These are phyloP conservation scores for Catocala nupta DNA, from an alignment of 2,888 invertebrate genomes.

Conservation along the genomic window DNA sequence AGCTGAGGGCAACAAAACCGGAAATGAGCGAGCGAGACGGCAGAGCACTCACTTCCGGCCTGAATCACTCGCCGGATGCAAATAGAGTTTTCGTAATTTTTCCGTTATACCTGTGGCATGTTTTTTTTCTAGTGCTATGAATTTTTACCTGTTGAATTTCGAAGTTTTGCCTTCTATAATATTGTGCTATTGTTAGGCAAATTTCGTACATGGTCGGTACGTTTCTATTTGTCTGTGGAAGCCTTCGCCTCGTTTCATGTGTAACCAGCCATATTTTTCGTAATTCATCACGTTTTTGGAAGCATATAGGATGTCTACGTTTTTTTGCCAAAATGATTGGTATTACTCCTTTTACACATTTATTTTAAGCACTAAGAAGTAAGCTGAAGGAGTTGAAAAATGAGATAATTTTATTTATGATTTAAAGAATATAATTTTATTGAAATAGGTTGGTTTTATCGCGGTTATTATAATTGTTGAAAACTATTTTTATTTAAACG, in stretches of 20 bases:
- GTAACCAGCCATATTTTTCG: conserved; percentile 20
- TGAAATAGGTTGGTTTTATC: too few species aligned
- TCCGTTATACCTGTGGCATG: conserved; percentile 48
- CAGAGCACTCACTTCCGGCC: conserved; percentile 56
- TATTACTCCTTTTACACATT: too few species aligned
- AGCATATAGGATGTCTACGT: too few species aligned
- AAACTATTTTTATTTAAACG: too few species aligned
- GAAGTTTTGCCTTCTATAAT: conserved; percentile 24
- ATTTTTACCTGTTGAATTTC: conserved; percentile 62
- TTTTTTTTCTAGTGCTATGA: conserved; percentile 37
- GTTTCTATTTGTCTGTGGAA: neutral
- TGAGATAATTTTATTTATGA: too few species aligned
- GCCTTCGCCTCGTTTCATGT: conserved; percentile 37
- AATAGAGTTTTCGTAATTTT: conserved; percentile 67
- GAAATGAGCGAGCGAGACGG: conserved; percentile 59
- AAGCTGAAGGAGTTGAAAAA: too few species aligned
- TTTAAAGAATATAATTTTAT: too few species aligned
- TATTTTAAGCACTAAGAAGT: too few species aligned
- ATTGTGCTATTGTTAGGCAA: neutral
- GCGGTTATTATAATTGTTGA: too few species aligned
- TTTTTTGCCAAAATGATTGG: too few species aligned
- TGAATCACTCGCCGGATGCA: conserved; percentile 65
- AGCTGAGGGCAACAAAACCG: conserved; percentile 35
- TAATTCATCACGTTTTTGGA: too few species aligned
- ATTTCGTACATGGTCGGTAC: neutral